A percentile compares a stretch with the other conserved stretches of the same genome.
Conservation (phyloP, 2,888 invertebrate species). For the Alviniconcha strummeri region DNA sequence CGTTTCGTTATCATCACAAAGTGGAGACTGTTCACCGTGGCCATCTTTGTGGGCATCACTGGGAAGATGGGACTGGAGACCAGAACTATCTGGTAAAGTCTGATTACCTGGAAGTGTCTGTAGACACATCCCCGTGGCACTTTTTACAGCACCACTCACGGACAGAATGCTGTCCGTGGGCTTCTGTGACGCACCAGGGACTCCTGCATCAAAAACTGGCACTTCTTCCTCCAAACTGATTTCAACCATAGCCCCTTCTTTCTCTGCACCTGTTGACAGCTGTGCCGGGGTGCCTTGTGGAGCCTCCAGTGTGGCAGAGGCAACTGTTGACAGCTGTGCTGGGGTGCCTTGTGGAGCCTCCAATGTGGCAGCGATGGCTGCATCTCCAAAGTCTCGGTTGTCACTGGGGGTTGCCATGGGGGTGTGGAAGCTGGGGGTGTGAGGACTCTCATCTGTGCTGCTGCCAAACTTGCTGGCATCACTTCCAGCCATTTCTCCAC, state of each 20-base stretch:
- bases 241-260: not conserved
- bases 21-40: not conserved
- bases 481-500: not conserved
- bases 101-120: too few species aligned
- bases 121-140: too few species aligned
- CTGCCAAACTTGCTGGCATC: not conserved
- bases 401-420: constrained; percentile 25
- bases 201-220: not conserved
- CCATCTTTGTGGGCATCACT: not conserved
- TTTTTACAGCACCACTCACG: too few species aligned
- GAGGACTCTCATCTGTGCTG: not conserved
- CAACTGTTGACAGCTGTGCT: too few species aligned
- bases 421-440: constrained; percentile 21
- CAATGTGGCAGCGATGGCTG: too few species aligned
- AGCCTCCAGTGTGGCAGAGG: too few species aligned
- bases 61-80: not conserved
- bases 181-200: too few species aligned
- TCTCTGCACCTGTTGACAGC: too few species aligned
- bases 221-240: not conserved
- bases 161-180: too few species aligned
- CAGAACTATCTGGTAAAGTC: too few species aligned
- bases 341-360: too few species aligned
- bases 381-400: not conserved
- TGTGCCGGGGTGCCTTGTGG: too few species aligned
- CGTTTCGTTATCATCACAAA: not conserved